Percentiles rank a stretch among this genome's conserved stretches.
These are phyloP conservation scores for Ctenosaura bakeri DNA, from an alignment of 2,797 vertebrate genomes.

Conservation along the genomic window DNA sequence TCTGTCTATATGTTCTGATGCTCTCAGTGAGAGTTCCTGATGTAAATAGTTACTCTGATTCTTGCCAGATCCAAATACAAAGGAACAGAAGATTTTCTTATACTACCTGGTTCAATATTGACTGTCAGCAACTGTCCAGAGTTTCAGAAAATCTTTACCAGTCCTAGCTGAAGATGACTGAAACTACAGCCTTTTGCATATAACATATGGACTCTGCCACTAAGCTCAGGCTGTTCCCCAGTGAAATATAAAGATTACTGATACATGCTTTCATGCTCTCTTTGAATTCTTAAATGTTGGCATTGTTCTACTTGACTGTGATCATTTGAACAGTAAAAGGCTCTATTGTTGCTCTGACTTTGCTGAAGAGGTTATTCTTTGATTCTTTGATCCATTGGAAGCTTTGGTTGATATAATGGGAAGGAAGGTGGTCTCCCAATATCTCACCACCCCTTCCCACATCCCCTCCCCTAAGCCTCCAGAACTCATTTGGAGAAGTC, in stretches of 20 bases:
- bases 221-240: neutral
- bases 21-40: neutral
- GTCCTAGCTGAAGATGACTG: neutral
- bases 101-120: neutral
- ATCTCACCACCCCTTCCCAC: neutral
- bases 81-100: neutral
- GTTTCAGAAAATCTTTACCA: neutral
- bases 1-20: neutral
- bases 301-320: neutral
- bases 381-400: neutral
- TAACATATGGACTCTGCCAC: too few species aligned
- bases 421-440: too few species aligned
- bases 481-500: neutral
- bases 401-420: neutral
- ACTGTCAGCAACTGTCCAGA: neutral
- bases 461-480: neutral
- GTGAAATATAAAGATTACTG: neutral
- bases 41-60: neutral
- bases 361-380: neutral
- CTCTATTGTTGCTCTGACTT: neutral
- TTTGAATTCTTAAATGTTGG: neutral
- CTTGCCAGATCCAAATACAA: neutral
- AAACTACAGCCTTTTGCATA: neutral
- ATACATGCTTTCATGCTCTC: neutral
- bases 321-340: neutral